Evolutionary conservation across 2,113 vertebrate species (phyloP).

Genomic region (Pavo muticus): DNA sequence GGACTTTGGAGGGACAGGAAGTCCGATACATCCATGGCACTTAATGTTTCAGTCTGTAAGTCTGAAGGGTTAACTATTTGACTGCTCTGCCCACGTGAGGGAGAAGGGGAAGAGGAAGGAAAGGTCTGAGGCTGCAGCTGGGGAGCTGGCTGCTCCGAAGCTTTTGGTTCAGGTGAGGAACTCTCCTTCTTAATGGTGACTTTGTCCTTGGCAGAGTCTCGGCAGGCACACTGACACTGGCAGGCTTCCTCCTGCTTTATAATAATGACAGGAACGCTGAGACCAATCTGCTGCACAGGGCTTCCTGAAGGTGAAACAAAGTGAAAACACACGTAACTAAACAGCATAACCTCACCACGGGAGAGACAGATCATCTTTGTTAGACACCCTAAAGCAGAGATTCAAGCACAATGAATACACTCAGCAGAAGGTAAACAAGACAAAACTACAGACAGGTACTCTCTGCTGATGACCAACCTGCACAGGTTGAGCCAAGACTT

Average conservation of each 20-base stretch:
- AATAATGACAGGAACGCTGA: slow-evolving; percentile 98
- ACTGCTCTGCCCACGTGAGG: slow-evolving; percentile 68
- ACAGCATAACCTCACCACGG: background rate
- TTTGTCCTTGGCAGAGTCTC: slow-evolving; percentile 90
- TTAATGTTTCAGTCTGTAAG: slow-evolving; percentile 81
- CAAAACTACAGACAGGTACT: background rate
- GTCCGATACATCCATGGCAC: slow-evolving; percentile 92
- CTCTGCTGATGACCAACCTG: background rate
- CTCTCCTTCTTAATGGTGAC: slow-evolving; percentile 79
- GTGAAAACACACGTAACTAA: slow-evolving; percentile 25
- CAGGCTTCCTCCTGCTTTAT: slow-evolving; percentile 99
- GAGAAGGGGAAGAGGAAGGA: slow-evolving; percentile 72
- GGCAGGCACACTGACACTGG: slow-evolving; percentile 97
- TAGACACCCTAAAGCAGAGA: background rate
- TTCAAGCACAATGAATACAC: background rate
- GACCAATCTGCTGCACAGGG: slow-evolving; percentile 95
- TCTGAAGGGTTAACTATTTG: slow-evolving; percentile 72
- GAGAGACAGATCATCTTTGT: background rate
- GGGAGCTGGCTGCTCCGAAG: slow-evolving; percentile 66
- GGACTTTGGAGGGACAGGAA: slow-evolving; percentile 92
- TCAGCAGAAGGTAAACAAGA: background rate
- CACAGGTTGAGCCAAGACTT: background rate
- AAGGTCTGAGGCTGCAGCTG: slow-evolving; percentile 77
- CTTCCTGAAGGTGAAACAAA: slow-evolving; percentile 83
- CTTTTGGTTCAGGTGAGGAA: slow-evolving; percentile 69